These are phyloP conservation scores for Eulemur rubriventer DNA, from an alignment of 2,797 vertebrate species.

Conservation along the genomic window DNA sequence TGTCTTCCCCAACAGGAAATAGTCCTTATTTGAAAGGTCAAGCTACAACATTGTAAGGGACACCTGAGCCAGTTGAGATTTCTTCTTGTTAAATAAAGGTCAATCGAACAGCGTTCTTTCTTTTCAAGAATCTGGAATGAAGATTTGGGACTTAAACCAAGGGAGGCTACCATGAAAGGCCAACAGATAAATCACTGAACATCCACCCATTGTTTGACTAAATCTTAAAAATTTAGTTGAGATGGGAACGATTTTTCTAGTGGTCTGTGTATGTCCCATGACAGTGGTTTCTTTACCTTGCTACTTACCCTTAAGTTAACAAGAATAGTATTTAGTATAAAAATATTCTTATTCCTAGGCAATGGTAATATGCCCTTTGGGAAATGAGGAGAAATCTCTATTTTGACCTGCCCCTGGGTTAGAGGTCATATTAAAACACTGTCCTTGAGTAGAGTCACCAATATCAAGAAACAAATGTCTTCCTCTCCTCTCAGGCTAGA, in stretches of 20 bases:
- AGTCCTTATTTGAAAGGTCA: slow-evolving; percentile 39
- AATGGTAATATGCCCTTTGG: not conserved
- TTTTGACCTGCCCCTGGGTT: not conserved
- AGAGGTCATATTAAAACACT: not conserved
- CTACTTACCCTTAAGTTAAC: not conserved
- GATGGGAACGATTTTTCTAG: not conserved
- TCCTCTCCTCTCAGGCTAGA: not conserved
- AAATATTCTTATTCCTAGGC: not conserved
- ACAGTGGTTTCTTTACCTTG: not conserved
- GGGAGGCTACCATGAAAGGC: not conserved
- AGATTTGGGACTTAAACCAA: slow-evolving; percentile 35
- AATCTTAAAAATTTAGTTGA: not conserved
- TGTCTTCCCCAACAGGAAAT: not conserved
- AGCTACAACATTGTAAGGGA: slow-evolving; percentile 3
- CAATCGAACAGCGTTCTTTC: not conserved
- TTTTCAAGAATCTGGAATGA: slow-evolving; percentile 24
- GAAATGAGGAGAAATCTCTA: slow-evolving; percentile 11
- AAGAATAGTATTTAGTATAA: not conserved
- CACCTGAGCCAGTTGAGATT: not conserved
- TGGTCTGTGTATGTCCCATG: not conserved
- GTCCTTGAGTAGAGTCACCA: not conserved
- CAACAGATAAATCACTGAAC: not conserved
- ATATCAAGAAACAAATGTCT: not conserved
- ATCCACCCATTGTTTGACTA: not conserved
- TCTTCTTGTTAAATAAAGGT: slow-evolving; percentile 39